Base-by-base conservation (phyloP, 2,797 vertebrate species). In the Eidolon dupreanum region DNA sequence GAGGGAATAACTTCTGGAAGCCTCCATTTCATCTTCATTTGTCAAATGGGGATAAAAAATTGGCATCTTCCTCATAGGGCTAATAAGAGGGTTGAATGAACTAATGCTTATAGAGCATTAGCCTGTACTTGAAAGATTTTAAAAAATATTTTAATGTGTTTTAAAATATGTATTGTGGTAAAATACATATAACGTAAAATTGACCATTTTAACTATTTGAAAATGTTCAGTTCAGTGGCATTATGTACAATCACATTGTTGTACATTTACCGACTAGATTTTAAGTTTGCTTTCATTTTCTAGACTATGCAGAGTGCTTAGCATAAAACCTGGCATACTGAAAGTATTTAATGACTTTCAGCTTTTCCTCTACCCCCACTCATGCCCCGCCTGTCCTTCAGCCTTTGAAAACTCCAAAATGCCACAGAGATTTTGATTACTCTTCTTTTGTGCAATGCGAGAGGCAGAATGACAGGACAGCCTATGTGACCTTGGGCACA, bases 281-380 rank as follows among this genome's bases (percentile, higher is more conserved):
- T 84, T 36, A 49, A 84, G 17, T 33, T 65, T 43, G 49, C 13
- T 78, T 94, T 73, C 49, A 22, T 68, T 96, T 95, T 78, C 33
- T 38, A n/a, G 71, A 49, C 75, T 19, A 5, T 8, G 22, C 38
- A 49, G 57, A 15, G 16, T n/a, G 22, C 3, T 59, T 19, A 49
- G 71, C 66, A 88, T 28, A 53, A 46, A 71, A 51, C 16, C 53
- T 71, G 87, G 6, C 70, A 38, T 8, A 1, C 4, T 59, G 70
- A 12, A 38, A 70, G 49, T 66, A 53, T 81, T 90, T 77, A 75
- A 11, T 28, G 65, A 26, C 36, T 22, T 7, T 31, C 12, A 9
- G 3, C 2, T 41, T 33, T 63, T 70, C 51, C 7, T 16, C 13
- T 59, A 9, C 12, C 43, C 12, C 10, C 6, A 7, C 8, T 5